phyloP scores from a whole-genome alignment of 2,888 invertebrate genomes.

The Myopa tessellatipennis region DNA sequence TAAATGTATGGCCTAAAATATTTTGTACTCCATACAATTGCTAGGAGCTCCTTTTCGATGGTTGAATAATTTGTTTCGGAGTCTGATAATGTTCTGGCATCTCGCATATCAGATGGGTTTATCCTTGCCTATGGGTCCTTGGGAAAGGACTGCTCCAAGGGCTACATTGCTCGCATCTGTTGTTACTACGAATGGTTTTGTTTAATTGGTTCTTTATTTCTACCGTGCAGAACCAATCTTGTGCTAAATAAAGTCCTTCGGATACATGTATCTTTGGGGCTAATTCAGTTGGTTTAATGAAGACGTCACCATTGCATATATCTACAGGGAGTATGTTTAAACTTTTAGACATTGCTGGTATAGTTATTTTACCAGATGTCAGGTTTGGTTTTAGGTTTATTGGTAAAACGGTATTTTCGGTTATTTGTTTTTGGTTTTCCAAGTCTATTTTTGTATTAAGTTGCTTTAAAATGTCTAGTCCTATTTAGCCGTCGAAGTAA shows the following conservation, averaged over 20 bases:
- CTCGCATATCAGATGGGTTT: no score
- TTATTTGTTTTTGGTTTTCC: neutral
- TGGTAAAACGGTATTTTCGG: neutral
- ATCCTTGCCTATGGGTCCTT: no score
- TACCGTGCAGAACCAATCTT: neutral
- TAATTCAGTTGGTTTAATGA: neutral
- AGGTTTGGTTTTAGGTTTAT: slow-evolving; percentile 16
- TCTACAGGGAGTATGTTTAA: slow-evolving; percentile 1
- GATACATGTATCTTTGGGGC: neutral
- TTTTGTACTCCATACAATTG: no score
- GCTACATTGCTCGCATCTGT: no score
- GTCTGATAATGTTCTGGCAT: no score
- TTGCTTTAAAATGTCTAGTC: slow-evolving; percentile 8
- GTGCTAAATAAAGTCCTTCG: slow-evolving; percentile 8
- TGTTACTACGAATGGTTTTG: no score
- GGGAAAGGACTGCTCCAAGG: no score
- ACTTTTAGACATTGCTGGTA: neutral
- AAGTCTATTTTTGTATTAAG: slow-evolving; percentile 16
- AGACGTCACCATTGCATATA: neutral
- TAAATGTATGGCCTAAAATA: no score
- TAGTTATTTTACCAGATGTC: neutral
- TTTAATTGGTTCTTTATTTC: neutral
- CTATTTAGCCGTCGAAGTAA: slow-evolving; percentile 23
- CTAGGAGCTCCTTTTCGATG: no score
- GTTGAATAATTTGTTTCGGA: no score